Base-by-base conservation (phyloP, 2,113 vertebrate species). In the Conger conger region DNA sequence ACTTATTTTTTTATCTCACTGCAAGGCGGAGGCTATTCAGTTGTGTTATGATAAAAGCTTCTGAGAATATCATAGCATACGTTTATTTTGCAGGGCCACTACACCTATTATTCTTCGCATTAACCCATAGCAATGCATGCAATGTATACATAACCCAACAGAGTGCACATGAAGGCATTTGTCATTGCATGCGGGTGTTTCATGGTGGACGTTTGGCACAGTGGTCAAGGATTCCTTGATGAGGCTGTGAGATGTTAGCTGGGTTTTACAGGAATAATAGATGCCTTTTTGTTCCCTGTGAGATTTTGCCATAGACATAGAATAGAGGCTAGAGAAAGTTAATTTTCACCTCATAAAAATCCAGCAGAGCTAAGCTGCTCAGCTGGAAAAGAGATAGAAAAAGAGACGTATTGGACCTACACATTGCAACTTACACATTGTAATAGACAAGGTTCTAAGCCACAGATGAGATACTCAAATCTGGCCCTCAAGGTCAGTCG, bases 1-100 rank as follows among this genome's bases (percentile, higher is more conserved):
- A 27, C n/a, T 53, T 85, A 50, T 50, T 81, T 40, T 27, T 37
- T 13, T 36, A 81, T 86, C 68, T 36, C 23, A 82, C 33, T 33
- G 37, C 33, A 54, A 30, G 35, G 42, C 80, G 42, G 33, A 76
- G 23, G 60, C n/a, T 54, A 76, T 82, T 81, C 53, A 77, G 63
- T 40, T 30, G 35, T 8, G 13, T 33, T 57, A 60, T 57, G 33
- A 84, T 45, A 82, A 83, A 82, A 27, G 23, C 53, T 3, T 40
- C 15, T 63, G 37, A 27, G 36, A 84, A 80, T 36, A 63, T 80
- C 20, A 54, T 38, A 17, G 33, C 35, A 76, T 86, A 1, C 9
- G n/a, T 35, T 83, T 81, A 4, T 35, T 76, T 76, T 76, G 17
- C 4, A 36, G 80, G 13, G 33, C 23, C 80, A 33, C n/a, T 63